phyloP scores from a whole-genome alignment of 1,140 invertebrate genomes.

The Proales similis region DNA sequence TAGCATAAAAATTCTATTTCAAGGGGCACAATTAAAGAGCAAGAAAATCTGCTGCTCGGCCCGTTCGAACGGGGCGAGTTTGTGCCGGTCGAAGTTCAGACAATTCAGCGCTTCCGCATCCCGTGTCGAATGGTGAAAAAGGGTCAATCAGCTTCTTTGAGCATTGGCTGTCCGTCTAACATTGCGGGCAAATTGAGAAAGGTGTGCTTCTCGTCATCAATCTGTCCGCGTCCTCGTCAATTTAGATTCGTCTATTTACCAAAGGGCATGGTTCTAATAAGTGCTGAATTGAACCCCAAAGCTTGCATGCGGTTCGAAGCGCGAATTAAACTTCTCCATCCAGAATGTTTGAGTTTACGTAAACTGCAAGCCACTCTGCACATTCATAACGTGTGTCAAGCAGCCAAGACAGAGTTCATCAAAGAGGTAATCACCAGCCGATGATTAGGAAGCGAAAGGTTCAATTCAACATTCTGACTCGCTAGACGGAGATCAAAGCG shows the following conservation, averaged over 20 bases:
- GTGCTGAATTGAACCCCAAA: conserved; percentile 44
- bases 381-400: conserved; percentile 87
- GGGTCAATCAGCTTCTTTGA: conserved; percentile 80
- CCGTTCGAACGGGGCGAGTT: conserved; percentile 75
- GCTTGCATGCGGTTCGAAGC: conserved; percentile 58
- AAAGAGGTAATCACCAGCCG: neutral
- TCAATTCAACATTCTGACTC: neutral
- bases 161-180: conserved; percentile 60
- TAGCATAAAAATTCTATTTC: conserved; percentile 35
- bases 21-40: conserved; percentile 76
- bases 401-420: conserved; percentile 55
- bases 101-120: conserved; percentile 80
- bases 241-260: conserved; percentile 30
- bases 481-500: conserved; percentile 59
- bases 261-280: conserved; percentile 52
- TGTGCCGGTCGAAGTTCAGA: conserved; percentile 66
- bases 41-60: conserved; percentile 70
- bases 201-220: conserved; percentile 62
- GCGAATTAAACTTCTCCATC: conserved; percentile 73
- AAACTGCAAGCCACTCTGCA: conserved; percentile 90
- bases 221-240: too few relatives aligned
- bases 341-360: conserved; percentile 70
- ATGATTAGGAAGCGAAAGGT: neutral
- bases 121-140: conserved; percentile 76
- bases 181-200: conserved; percentile 55